A percentile compares a stretch with the other conserved stretches of the same genome.
phyloP scores from a whole-genome alignment of 2,113 vertebrate genomes.

The Mirza zaza region DNA sequence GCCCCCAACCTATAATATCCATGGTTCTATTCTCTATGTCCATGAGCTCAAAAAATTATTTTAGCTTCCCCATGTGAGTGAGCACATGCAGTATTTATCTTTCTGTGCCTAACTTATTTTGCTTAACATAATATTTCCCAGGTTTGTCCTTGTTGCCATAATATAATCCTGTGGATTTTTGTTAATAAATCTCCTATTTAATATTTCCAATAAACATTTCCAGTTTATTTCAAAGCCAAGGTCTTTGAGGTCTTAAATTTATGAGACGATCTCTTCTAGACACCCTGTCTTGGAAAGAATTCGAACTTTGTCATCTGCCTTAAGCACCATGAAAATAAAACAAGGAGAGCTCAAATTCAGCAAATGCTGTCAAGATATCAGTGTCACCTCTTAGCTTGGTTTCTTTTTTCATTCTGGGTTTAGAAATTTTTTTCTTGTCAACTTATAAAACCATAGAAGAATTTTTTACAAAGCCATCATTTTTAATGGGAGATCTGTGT shows the following conservation, averaged over 20 bases:
- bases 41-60: background rate
- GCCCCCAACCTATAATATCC: background rate
- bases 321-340: background rate
- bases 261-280: background rate
- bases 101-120: background rate
- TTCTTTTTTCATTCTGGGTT: background rate
- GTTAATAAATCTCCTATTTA: background rate
- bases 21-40: background rate
- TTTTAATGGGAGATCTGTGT: background rate
- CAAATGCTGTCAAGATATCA: background rate
- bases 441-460: background rate
- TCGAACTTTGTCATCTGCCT: background rate
- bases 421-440: background rate
- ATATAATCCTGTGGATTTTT: background rate
- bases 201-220: background rate
- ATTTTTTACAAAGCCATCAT: background rate
- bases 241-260: background rate
- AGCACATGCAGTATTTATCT: background rate
- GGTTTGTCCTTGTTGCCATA: background rate
- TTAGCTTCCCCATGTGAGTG: background rate
- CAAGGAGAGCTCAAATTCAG: background rate
- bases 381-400: no score
- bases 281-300: background rate
- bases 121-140: background rate
- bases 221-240: background rate